These are phyloP conservation scores for Cataglyphis cursor DNA, from an alignment of 2,888 invertebrate genomes.

Conservation along the genomic window DNA sequence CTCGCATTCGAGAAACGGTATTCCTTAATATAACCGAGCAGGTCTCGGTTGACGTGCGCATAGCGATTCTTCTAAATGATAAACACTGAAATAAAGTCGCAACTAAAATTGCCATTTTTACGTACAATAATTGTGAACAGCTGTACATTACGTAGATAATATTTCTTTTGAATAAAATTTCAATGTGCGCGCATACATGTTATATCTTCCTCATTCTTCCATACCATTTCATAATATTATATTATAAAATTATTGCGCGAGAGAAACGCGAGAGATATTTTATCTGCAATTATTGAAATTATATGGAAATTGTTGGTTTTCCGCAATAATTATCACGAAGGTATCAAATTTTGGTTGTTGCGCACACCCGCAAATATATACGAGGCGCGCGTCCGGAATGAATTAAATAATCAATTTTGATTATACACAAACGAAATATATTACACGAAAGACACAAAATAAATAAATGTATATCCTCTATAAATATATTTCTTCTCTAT, in stretches of 20 bases:
- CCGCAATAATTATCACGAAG: conserved; percentile 42
- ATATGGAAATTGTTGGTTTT: conserved; percentile 43
- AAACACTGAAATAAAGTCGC: not conserved
- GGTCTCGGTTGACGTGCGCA: not conserved
- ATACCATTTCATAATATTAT: conserved; percentile 18
- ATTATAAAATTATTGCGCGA: conserved; percentile 1
- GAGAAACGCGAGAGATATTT: conserved; percentile 37
- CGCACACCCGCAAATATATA: not conserved
- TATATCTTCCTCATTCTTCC: not conserved
- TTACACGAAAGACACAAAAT: not conserved
- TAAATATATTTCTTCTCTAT: conserved; percentile 66
- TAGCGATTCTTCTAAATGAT: conserved; percentile 18
- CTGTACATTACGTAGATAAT: not conserved
- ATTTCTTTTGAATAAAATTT: not conserved
- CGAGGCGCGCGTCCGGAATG: not conserved
- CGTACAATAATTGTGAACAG: not conserved
- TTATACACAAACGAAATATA: not conserved
- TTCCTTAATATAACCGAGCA: not conserved
- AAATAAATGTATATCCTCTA: not conserved
- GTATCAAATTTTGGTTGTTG: conserved; percentile 28
- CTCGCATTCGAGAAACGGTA: not conserved
- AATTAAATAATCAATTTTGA: conserved; percentile 31
- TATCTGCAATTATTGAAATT: conserved; percentile 47
- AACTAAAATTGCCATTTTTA: not conserved
- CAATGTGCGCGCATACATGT: not conserved